Evolutionary conservation across 92 coral and sea anemone genomes (phyloP).

Genomic region (Pocillopora grandis): DNA sequence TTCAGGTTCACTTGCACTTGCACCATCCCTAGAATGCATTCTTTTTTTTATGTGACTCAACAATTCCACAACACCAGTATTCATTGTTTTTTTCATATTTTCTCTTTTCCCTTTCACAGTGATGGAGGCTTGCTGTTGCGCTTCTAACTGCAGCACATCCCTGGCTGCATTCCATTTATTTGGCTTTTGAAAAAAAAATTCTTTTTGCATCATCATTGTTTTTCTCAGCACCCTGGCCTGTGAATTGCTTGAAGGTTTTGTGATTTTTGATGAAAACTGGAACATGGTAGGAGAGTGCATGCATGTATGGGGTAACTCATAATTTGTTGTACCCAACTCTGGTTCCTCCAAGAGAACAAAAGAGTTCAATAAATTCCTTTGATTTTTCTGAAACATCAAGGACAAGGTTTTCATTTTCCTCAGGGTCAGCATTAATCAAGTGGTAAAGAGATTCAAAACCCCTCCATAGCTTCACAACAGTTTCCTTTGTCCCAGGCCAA

Average conservation of each 20-base stretch:
- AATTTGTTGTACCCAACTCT: constrained; percentile 36
- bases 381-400: constrained; percentile 13
- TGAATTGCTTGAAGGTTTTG: constrained; percentile 37
- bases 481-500: constrained; percentile 32
- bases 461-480: constrained; percentile 26
- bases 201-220: constrained; percentile 57
- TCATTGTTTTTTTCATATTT: constrained; percentile 23
- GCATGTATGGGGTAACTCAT: constrained; percentile 66
- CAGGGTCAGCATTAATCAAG: constrained; percentile 5
- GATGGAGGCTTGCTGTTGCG: constrained; percentile 47
- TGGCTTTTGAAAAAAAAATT: constrained; percentile 51
- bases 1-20: constrained; percentile 5
- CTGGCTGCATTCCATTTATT: constrained; percentile 66
- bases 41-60: constrained; percentile 1
- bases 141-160: constrained; percentile 56
- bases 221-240: constrained; percentile 22
- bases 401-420: background rate
- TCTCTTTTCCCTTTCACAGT: constrained; percentile 46
- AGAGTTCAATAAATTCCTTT: constrained; percentile 29
- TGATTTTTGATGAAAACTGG: constrained; percentile 55
- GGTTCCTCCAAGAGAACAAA: constrained; percentile 43
- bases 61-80: constrained; percentile 18
- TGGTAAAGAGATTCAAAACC: constrained; percentile 20
- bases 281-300: constrained; percentile 63
- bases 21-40: background rate